Evolutionary conservation across 92 coral and sea anemone species (phyloP).

Genomic region (Pocillopora meandrina): DNA sequence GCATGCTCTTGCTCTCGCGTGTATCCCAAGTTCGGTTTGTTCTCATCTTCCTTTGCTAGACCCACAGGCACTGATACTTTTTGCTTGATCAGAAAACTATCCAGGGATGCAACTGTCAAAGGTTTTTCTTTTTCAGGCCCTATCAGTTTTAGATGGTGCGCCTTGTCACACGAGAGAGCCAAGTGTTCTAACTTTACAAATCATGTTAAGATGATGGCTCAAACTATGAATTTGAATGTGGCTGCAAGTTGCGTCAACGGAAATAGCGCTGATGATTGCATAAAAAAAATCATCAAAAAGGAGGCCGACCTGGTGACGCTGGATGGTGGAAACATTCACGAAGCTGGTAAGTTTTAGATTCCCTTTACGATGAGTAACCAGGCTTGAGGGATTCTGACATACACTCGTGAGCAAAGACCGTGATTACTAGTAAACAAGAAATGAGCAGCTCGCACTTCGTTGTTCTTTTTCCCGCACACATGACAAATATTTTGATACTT

Average conservation of each 20-base stretch:
- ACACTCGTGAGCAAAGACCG: no score
- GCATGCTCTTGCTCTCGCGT: no score
- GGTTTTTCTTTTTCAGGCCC: constrained; percentile 9
- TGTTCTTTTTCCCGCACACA: no score
- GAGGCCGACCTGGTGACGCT: constrained; percentile 76
- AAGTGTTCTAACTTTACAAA: constrained; percentile 47
- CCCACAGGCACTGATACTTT: no score
- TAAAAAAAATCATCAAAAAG: constrained; percentile 34
- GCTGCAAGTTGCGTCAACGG: constrained; percentile 39
- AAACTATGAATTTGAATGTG: constrained; percentile 10
- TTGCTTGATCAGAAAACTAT: no score
- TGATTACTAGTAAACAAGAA: background rate
- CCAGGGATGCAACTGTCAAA: no score
- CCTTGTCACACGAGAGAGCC: constrained; percentile 14
- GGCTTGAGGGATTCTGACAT: no score
- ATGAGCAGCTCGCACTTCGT: background rate
- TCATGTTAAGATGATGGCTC: constrained; percentile 22
- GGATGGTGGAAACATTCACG: constrained; percentile 57
- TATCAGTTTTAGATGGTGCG: constrained; percentile 58
- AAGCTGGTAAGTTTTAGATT: constrained; percentile 49
- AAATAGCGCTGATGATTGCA: constrained; percentile 25
- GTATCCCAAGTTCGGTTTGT: no score
- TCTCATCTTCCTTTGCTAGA: no score
- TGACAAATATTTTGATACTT: no score
- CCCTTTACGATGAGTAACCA: background rate